Conservation (phyloP, 92 coral and sea anemone species). For the Pocillopora grandis region DNA sequence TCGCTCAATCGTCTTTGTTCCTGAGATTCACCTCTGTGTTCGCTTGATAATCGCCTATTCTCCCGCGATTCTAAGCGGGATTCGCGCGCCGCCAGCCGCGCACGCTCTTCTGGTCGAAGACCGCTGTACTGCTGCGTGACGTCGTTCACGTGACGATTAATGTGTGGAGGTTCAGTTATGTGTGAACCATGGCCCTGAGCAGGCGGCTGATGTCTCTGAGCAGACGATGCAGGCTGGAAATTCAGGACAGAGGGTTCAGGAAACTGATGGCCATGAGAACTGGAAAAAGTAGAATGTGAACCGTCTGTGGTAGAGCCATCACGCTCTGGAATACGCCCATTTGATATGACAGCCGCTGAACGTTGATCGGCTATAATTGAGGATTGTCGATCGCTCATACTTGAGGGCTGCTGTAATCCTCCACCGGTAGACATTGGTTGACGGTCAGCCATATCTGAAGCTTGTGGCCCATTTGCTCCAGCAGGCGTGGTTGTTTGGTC, state of each 20-base stretch:
- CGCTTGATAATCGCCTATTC: conserved; percentile 13
- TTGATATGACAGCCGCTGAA: neutral
- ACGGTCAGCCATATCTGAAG: too few species aligned
- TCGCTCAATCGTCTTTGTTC: conserved; percentile 26
- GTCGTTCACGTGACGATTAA: conserved; percentile 26
- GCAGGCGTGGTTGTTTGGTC: too few species aligned
- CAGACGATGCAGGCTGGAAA: conserved; percentile 8
- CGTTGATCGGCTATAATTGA: neutral
- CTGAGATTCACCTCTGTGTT: conserved; percentile 21
- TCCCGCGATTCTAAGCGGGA: conserved; percentile 45
- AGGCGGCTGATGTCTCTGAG: neutral
- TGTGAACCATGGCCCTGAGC: conserved; percentile 12
- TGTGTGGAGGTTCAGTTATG: conserved; percentile 39
- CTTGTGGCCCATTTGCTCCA: too few species aligned
- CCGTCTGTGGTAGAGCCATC: neutral
- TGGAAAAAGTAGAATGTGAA: conserved; percentile 1
- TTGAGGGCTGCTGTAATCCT: neutral
- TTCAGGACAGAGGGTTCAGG: conserved; percentile 1
- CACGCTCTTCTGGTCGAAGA: conserved; percentile 47
- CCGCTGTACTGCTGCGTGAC: conserved; percentile 26
- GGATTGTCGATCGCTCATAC: neutral
- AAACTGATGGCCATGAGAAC: conserved; percentile 1
- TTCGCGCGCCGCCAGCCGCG: conserved; percentile 44
- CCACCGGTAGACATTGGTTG: too few species aligned
- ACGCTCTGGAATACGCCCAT: neutral